These are phyloP conservation scores for Drosophila testacea DNA, from an alignment of 2,888 invertebrate genomes.

Conservation along the genomic window DNA sequence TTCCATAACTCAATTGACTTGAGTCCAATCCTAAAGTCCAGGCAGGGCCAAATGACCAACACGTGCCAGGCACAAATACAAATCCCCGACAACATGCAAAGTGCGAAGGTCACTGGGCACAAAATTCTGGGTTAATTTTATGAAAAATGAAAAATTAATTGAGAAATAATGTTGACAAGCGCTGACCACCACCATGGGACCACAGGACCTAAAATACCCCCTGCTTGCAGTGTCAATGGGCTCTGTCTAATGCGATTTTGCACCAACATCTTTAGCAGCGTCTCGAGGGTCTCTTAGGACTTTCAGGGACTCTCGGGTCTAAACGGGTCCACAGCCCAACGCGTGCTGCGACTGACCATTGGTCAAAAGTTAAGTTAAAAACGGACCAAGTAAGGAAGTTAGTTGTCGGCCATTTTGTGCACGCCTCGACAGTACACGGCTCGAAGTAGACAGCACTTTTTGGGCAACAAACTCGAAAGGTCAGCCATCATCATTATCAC, in stretches of 20 bases:
- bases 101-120: conserved; percentile 78
- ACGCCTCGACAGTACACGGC: not conserved
- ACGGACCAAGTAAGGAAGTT: not conserved
- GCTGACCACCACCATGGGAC: conserved; percentile 73
- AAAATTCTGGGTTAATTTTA: conserved; percentile 80
- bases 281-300: conserved; percentile 31
- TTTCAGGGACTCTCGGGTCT: conserved; percentile 12
- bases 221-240: conserved; percentile 76
- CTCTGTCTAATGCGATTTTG: conserved; percentile 68
- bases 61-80: conserved; percentile 49
- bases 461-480: conserved; percentile 61
- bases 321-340: conserved; percentile 25
- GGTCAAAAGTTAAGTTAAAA: conserved; percentile 83
- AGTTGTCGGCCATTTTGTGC: conserved; percentile 76
- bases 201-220: conserved; percentile 52
- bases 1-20: conserved; percentile 32
- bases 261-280: conserved; percentile 31
- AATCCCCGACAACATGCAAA: conserved; percentile 61
- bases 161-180: conserved; percentile 83
- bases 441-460: conserved; percentile 19
- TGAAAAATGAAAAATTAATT: conserved; percentile 84
- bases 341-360: conserved; percentile 81
- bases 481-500: conserved; percentile 84
- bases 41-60: conserved; percentile 60
- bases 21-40: conserved; percentile 25